These are phyloP conservation scores for Gambusia affinis DNA, from an alignment of 2,113 vertebrate species.

Conservation along the genomic window DNA sequence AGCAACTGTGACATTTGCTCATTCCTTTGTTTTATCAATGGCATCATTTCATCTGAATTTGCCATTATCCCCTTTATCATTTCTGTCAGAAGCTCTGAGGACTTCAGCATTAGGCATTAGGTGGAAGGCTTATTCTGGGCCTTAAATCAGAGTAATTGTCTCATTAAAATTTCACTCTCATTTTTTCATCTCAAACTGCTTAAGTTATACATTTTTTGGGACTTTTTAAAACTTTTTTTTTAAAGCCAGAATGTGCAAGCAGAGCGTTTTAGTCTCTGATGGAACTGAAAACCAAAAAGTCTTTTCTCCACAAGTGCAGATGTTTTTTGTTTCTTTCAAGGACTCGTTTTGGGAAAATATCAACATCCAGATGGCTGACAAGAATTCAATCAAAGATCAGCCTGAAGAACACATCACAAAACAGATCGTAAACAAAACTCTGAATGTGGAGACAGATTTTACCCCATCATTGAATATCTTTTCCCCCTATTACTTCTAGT, in stretches of 20 bases:
- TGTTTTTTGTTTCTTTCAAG: too few species aligned
- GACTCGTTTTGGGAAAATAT: too few species aligned
- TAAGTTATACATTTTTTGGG: neutral
- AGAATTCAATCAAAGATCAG: too few species aligned
- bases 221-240: neutral
- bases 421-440: too few species aligned
- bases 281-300: neutral
- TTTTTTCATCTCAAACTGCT: neutral
- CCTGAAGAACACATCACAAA: too few species aligned
- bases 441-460: too few species aligned
- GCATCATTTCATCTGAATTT: neutral
- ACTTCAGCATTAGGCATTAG: neutral
- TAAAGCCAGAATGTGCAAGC: too few species aligned
- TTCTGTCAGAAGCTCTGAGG: neutral
- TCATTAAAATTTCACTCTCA: neutral
- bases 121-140: neutral
- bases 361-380: too few species aligned
- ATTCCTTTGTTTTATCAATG: too few species aligned
- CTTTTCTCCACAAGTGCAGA: neutral
- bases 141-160: neutral
- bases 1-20: neutral
- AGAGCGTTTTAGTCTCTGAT: neutral
- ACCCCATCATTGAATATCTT: too few species aligned
- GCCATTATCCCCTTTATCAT: neutral
- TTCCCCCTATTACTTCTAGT: too few species aligned